A percentile compares a stretch with the other conserved stretches of the same genome.
Evolutionary conservation across 2,113 vertebrate species (phyloP).

Genomic region (Periophthalmodon schlosseri): DNA sequence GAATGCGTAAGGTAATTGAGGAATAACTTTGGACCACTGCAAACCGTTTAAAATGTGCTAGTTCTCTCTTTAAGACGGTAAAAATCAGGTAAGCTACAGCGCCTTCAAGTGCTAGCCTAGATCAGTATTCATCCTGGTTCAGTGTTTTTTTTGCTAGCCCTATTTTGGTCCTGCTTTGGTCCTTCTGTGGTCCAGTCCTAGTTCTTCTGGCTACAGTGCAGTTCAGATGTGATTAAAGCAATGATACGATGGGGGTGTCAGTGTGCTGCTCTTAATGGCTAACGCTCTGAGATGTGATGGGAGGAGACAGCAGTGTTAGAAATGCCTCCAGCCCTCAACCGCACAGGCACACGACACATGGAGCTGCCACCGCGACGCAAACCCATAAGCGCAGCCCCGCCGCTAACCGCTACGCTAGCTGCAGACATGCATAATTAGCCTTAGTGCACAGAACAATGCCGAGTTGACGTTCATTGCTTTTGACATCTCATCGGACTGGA

Average conservation of each 20-base stretch:
- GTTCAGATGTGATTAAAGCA: slow-evolving; percentile 72
- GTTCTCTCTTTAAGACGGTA: too few relatives aligned
- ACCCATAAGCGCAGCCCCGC: slow-evolving; percentile 61
- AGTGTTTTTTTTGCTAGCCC: background rate
- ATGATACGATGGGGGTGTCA: slow-evolving; percentile 73
- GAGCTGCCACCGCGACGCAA: slow-evolving; percentile 62
- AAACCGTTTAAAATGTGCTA: too few relatives aligned
- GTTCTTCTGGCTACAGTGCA: slow-evolving; percentile 33
- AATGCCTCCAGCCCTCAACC: slow-evolving; percentile 65
- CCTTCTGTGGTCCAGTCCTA: background rate
- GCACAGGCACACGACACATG: slow-evolving; percentile 64
- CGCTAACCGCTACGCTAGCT: slow-evolving; percentile 43
- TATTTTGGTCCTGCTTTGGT: background rate
- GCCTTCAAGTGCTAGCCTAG: too few relatives aligned
- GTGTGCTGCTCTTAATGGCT: slow-evolving; percentile 69
- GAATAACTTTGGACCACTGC: too few relatives aligned
- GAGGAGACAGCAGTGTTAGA: slow-evolving; percentile 72
- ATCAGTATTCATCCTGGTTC: too few relatives aligned
- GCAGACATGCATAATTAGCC: slow-evolving; percentile 70
- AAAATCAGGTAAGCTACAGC: too few relatives aligned
- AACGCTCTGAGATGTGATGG: slow-evolving; percentile 68
- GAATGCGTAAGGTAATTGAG: too few relatives aligned
- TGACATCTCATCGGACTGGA: slow-evolving; percentile 68
- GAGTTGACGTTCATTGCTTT: slow-evolving; percentile 64
- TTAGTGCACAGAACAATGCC: slow-evolving; percentile 43